Conservation (phyloP, 2,113 vertebrate species). For the Pipa parva region DNA sequence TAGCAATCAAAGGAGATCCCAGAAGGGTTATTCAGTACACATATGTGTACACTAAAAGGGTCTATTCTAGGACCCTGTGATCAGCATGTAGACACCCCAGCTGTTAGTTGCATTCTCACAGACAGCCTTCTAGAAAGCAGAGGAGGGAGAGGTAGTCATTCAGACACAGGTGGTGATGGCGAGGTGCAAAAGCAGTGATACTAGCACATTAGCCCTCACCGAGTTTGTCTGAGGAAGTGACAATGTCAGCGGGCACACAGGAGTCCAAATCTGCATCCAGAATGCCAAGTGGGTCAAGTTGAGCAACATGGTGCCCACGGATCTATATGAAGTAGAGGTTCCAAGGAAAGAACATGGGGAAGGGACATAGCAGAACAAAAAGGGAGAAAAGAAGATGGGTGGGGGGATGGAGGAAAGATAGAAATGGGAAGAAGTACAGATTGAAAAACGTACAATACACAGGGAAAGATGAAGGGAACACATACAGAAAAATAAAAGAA, state of each 20-base stretch:
- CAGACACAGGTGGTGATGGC: conserved; percentile 37
- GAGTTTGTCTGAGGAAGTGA: conserved; percentile 98
- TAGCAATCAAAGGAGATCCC: too few relatives aligned
- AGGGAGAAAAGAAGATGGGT: conserved; percentile 35
- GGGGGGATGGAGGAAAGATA: conserved; percentile 25
- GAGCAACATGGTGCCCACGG: conserved; percentile 98
- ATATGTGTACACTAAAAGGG: too few relatives aligned
- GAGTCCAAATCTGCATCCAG: conserved; percentile 99
- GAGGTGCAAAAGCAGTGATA: conserved; percentile 64
- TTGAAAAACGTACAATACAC: background rate
- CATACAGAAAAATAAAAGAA: conserved; percentile 7
- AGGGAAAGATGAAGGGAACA: conserved; percentile 43
- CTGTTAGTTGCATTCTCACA: conserved; percentile 31
- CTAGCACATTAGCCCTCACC: conserved; percentile 82
- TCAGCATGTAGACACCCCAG: background rate
- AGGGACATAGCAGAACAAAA: conserved; percentile 37
- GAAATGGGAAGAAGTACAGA: conserved; percentile 40
- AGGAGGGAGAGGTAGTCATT: background rate
- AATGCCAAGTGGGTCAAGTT: conserved; percentile 98
- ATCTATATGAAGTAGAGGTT: conserved; percentile 75
- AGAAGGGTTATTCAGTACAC: too few relatives aligned
- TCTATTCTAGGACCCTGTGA: background rate
- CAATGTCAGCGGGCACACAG: conserved; percentile 93
- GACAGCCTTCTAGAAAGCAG: conserved; percentile 4
- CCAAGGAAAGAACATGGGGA: conserved; percentile 34